Conservation (phyloP, 2,888 invertebrate genomes). For the Augochlorella aurata region DNA sequence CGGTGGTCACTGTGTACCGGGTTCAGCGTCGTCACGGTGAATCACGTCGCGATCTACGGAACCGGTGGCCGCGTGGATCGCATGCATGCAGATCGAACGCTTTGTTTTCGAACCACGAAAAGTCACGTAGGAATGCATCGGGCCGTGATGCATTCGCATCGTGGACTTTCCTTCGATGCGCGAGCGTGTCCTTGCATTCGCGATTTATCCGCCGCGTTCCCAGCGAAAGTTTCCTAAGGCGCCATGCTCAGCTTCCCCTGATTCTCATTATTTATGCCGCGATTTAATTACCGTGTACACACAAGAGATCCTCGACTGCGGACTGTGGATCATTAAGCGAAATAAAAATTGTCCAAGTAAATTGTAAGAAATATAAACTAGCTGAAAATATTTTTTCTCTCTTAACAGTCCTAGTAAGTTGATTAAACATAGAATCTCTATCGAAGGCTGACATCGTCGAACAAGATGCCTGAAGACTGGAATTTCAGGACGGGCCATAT, state of each 20-base stretch:
- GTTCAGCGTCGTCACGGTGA: slow-evolving; percentile 52
- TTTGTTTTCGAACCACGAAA: slow-evolving; percentile 57
- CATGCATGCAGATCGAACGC: slow-evolving; percentile 49
- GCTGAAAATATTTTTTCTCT: no score
- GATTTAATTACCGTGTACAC: neutral
- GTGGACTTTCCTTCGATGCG: slow-evolving; percentile 45
- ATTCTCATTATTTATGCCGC: neutral
- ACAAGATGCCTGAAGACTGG: neutral
- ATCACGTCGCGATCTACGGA: slow-evolving; percentile 53
- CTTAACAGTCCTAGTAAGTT: no score
- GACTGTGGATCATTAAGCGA: no score
- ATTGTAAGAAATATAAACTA: no score
- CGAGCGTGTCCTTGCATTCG: slow-evolving; percentile 40
- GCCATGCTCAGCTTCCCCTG: neutral
- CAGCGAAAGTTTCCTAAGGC: slow-evolving; percentile 54
- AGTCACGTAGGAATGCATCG: slow-evolving; percentile 56
- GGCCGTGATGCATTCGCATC: slow-evolving; percentile 43
- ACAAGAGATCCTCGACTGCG: neutral
- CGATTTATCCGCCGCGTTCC: slow-evolving; percentile 37
- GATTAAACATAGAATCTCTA: no score
- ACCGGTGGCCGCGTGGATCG: slow-evolving; percentile 29
- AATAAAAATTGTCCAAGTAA: no score
- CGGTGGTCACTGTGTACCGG: slow-evolving; percentile 20
- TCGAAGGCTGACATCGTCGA: no score
- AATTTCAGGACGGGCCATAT: neutral